phyloP scores from a whole-genome alignment of 2,797 vertebrate species.

The Clarias platycephalus region DNA sequence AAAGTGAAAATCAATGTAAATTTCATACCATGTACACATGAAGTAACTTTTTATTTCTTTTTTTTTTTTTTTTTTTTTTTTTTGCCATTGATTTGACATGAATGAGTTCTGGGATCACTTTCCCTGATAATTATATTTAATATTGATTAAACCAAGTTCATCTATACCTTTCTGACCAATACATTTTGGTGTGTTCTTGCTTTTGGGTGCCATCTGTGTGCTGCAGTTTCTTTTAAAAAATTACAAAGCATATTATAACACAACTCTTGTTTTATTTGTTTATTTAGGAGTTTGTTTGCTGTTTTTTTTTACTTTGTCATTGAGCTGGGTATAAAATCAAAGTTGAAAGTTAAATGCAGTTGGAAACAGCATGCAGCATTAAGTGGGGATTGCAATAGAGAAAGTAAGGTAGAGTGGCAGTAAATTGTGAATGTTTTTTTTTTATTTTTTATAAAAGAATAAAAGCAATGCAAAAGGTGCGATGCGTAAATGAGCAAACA shows the following conservation, averaged over 20 bases:
- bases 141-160: slow-evolving; percentile 81
- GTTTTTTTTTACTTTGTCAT: background rate
- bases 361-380: background rate
- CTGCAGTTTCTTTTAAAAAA: background rate
- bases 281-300: too few relatives aligned
- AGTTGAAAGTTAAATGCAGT: background rate
- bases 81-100: slow-evolving; percentile 72
- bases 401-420: background rate
- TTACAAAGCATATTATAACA: background rate
- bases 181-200: background rate
- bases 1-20: slow-evolving; percentile 61
- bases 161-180: slow-evolving; percentile 61
- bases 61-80: slow-evolving; percentile 49
- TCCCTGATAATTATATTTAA: slow-evolving; percentile 76
- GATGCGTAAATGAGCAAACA: background rate
- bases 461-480: background rate
- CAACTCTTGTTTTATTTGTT: too few relatives aligned
- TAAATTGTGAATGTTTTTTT: background rate
- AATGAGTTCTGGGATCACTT: slow-evolving; percentile 64
- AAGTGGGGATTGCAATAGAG: background rate
- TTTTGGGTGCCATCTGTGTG: background rate
- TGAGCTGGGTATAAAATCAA: background rate
- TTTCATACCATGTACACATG: slow-evolving; percentile 60
- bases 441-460: too few relatives aligned
- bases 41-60: slow-evolving; percentile 35